Base-by-base conservation (phyloP, 1,140 invertebrate genomes). In the Rhysida immarginata region DNA sequence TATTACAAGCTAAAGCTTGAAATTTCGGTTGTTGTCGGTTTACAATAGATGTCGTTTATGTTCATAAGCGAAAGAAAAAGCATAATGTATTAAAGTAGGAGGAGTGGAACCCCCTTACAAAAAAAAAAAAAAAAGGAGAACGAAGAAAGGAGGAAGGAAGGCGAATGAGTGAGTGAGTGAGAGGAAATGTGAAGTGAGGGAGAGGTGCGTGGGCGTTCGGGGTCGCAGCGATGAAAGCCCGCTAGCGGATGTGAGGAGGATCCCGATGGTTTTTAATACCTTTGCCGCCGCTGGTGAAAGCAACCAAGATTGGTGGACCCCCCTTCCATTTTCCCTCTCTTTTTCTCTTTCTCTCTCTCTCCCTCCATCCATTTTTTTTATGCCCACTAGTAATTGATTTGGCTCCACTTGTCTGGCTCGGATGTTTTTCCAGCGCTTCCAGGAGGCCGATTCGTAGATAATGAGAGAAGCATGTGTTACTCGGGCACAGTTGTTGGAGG, bases 391-490 rank as follows among this genome's bases (percentile, higher is more conserved):
- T 51, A 51, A 51, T 51, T 51, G 49, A 51, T 51, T 51, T 51
- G 49, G 49, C 49, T 51, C 49, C 49, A 51, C 23, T 51, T 26
- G 49, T 51, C 49, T 51, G 49, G 44, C 11, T 46, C n/a, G 5
- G 29, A 35, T 16, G 16, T 18, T 27, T 11, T 25, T 26, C 21
- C 16, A 16, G 23, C 20, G 8, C 16, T 21, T 25, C 49, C 26
- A 51, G 20, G 49, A 26, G 26, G 13, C 49, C 24, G 13, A 51
- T 51, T 25, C 49, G 3, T 13, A 25, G 13, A 51, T 51, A 51
- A 51, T 51, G 49, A 51, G 49, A 51, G 49, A 51, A 51, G 49
- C 49, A 51, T 51, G 49, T 51, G 49, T 51, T 51, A 26, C 49
- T n/a, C n/a, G n/a, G n/a, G n/a, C n/a, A n/a, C n/a, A n/a, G n/a